phyloP scores from a whole-genome alignment of 2,797 vertebrate species.

The Peromyscus nudipes region DNA sequence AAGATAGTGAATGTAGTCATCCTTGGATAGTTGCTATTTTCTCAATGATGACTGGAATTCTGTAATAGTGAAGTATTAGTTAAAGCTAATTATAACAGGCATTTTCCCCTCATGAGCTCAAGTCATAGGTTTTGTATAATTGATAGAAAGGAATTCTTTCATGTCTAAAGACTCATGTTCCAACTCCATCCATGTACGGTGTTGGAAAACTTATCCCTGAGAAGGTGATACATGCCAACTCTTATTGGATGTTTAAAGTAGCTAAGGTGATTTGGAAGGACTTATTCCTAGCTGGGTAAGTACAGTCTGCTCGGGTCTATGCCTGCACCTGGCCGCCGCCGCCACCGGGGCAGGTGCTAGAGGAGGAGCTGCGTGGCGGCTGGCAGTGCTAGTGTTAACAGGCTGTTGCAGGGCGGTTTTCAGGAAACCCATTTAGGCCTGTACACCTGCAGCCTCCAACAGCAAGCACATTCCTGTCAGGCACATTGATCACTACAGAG shows the following conservation, averaged over 20 bases:
- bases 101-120: neutral
- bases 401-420: neutral
- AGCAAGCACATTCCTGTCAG: neutral
- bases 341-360: neutral
- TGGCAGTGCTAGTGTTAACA: neutral
- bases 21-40: conserved; percentile 12
- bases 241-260: neutral
- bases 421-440: neutral
- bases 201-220: conserved; percentile 26
- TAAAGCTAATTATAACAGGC: neutral
- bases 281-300: conserved; percentile 48
- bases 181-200: neutral
- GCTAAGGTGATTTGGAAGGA: conserved; percentile 1
- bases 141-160: neutral
- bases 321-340: neutral
- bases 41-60: conserved; percentile 39
- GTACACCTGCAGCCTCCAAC: neutral
- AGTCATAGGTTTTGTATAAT: neutral
- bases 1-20: neutral
- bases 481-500: neutral
- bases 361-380: neutral
- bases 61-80: neutral
- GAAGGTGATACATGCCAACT: conserved; percentile 27
- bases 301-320: neutral
- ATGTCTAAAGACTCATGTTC: neutral